Evolutionary conservation across 2,888 invertebrate species (phyloP).

Genomic region (Dinocampus coccinellae): DNA sequence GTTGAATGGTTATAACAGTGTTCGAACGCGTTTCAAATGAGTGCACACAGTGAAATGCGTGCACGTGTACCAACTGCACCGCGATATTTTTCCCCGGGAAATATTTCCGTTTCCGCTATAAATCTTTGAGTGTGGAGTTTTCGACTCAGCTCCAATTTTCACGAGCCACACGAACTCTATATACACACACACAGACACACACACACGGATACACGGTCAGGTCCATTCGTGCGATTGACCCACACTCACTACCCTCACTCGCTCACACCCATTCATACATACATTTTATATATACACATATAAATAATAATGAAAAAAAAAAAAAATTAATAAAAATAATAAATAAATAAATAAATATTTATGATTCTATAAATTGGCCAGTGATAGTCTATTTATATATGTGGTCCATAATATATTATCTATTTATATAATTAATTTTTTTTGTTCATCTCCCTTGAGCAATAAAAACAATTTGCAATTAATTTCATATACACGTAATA

Average conservation of each 20-base stretch:
- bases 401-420: no score
- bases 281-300: neutral
- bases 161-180: slow-evolving; percentile 42
- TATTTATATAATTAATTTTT: no score
- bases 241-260: no score
- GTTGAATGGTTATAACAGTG: slow-evolving; percentile 43
- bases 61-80: slow-evolving; percentile 38
- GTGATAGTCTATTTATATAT: no score
- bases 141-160: slow-evolving; percentile 55
- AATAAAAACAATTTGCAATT: no score
- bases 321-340: neutral
- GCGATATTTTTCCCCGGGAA: slow-evolving; percentile 61
- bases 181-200: neutral
- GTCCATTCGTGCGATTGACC: slow-evolving; percentile 50
- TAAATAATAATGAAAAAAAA: neutral
- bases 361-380: no score
- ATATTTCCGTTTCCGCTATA: slow-evolving; percentile 62
- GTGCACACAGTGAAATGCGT: slow-evolving; percentile 50
- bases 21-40: slow-evolving; percentile 61
- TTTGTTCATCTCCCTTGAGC: no score
- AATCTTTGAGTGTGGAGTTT: slow-evolving; percentile 57
- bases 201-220: slow-evolving; percentile 55
- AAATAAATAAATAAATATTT: neutral
- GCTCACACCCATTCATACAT: no score
- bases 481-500: no score